Conservation (phyloP, 2,888 invertebrate genomes). For the Apotomis capreana region DNA sequence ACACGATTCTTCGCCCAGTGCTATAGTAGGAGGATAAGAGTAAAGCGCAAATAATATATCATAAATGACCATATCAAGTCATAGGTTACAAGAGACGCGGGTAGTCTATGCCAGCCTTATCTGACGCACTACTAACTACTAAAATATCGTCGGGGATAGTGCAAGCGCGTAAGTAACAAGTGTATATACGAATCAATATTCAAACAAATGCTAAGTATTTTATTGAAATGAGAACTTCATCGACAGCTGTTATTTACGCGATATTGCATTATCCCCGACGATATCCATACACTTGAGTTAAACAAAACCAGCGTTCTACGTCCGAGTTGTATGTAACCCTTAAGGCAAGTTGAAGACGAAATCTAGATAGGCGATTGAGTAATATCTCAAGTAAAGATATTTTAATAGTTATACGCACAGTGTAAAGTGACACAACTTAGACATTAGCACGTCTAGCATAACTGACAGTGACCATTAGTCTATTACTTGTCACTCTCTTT, state of each 20-base stretch:
- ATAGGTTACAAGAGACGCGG: background rate
- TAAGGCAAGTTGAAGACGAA: slow-evolving; percentile 1
- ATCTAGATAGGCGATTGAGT: background rate
- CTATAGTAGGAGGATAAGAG: background rate
- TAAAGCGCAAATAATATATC: slow-evolving; percentile 1
- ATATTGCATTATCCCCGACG: too few relatives aligned
- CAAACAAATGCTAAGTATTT: too few relatives aligned
- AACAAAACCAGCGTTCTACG: slow-evolving; percentile 3
- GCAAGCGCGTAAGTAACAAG: too few relatives aligned
- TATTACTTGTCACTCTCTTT: too few relatives aligned
- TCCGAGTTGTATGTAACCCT: background rate
- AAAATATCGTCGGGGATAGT: background rate
- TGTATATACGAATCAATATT: too few relatives aligned
- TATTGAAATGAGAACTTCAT: too few relatives aligned
- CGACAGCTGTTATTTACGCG: too few relatives aligned
- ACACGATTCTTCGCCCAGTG: slow-evolving; percentile 1
- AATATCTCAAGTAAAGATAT: background rate
- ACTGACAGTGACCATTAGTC: background rate
- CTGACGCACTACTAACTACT: slow-evolving; percentile 4
- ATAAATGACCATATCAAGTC: background rate
- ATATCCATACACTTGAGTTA: slow-evolving; percentile 9
- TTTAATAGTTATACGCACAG: background rate
- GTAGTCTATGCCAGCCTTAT: slow-evolving; percentile 18
- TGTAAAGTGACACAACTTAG: background rate
- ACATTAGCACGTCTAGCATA: background rate